A percentile compares a stretch with the other conserved stretches of the same genome.
Evolutionary conservation across 2,113 vertebrate species (phyloP).

Genomic region (Pygathrix nemaeus): DNA sequence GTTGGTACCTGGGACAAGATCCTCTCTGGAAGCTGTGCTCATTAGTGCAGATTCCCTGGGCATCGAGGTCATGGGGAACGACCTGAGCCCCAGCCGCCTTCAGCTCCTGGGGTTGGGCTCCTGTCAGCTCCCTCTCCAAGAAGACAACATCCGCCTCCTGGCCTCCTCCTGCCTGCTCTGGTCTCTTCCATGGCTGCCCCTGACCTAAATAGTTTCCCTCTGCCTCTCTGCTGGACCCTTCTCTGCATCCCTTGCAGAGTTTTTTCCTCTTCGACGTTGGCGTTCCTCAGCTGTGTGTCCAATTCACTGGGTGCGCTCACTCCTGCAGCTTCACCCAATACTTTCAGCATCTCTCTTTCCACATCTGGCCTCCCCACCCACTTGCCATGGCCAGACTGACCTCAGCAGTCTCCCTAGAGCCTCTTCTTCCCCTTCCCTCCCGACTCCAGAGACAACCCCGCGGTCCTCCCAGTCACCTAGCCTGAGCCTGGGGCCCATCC

Average conservation of each 20-base stretch:
- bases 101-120: neutral
- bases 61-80: neutral
- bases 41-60: neutral
- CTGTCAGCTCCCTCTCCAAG: neutral
- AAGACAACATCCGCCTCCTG: neutral
- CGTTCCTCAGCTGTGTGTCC: neutral
- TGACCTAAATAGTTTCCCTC: neutral
- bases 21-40: neutral
- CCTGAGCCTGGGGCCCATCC: neutral
- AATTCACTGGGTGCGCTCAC: neutral
- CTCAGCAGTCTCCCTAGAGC: neutral
- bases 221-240: neutral
- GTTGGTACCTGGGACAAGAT: neutral
- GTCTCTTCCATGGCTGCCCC: neutral
- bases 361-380: rapidly evolving
- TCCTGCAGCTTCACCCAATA: neutral
- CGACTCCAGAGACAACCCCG: neutral
- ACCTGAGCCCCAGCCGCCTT: neutral
- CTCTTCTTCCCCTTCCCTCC: neutral
- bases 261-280: neutral
- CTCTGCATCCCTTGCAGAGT: neutral
- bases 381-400: neutral
- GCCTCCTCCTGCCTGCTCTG: neutral
- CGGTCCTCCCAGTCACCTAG: neutral
- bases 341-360: neutral